A percentile compares a stretch with the other conserved stretches of the same genome.
Evolutionary conservation across 2,113 vertebrate genomes (phyloP).

Genomic region (Neotragus pygmaeus): DNA sequence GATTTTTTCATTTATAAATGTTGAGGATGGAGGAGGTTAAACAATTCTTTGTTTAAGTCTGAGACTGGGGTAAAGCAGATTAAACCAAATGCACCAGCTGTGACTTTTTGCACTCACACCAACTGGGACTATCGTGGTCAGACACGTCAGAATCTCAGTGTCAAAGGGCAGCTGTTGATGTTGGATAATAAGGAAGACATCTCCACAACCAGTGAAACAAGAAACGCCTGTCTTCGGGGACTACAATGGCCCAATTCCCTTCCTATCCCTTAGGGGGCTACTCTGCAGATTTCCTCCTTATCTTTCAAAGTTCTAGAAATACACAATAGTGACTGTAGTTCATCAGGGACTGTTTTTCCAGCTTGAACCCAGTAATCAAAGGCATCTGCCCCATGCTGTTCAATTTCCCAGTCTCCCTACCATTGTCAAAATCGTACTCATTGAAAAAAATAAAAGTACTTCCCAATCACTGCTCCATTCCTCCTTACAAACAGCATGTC

Average conservation of each 20-base stretch:
- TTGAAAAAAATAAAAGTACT: background rate
- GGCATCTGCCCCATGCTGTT: background rate
- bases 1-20: background rate
- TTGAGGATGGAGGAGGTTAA: background rate
- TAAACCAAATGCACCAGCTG: background rate
- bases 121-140: background rate
- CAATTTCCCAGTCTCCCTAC: background rate
- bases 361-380: slow-evolving; percentile 30
- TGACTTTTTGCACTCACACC: background rate
- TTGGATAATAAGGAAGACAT: background rate
- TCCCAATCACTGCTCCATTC: background rate
- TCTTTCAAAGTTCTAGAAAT: slow-evolving; percentile 46
- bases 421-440: background rate
- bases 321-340: background rate
- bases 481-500: background rate
- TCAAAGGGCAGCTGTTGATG: background rate
- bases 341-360: slow-evolving; percentile 43
- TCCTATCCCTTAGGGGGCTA: background rate
- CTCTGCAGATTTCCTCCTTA: slow-evolving; percentile 50
- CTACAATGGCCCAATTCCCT: background rate
- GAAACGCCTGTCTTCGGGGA: background rate
- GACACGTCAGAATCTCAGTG: background rate
- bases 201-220: background rate
- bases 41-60: background rate
- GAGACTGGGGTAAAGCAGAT: background rate